These are phyloP conservation scores for Panagrolaimus sp. DNA, from an alignment of 1,140 invertebrate species.

Conservation along the genomic window DNA sequence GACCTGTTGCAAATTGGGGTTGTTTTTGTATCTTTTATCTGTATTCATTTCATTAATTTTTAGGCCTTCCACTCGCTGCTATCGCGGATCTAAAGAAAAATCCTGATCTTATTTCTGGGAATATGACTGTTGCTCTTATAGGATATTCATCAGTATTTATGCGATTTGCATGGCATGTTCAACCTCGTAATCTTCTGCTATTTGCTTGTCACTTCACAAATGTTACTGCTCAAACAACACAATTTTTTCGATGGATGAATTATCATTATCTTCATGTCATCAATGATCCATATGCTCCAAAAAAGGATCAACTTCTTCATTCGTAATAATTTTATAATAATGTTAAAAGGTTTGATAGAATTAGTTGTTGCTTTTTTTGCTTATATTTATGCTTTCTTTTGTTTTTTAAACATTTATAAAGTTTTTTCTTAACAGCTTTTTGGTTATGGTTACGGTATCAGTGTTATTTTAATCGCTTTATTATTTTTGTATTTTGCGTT, in stretches of 20 bases:
- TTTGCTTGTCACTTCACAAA: slow-evolving; percentile 95
- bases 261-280: slow-evolving; percentile 52
- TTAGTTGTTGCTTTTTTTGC: no score
- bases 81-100: slow-evolving; percentile 85
- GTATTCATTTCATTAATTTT: slow-evolving; percentile 67
- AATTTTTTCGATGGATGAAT: slow-evolving; percentile 49
- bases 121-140: slow-evolving; percentile 74
- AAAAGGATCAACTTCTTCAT: background rate
- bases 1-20: slow-evolving; percentile 66
- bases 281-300: slow-evolving; percentile 49
- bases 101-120: slow-evolving; percentile 88
- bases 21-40: slow-evolving; percentile 18
- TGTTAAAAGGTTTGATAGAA: no score
- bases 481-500: no score
- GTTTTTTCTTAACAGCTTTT: no score
- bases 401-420: no score
- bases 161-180: slow-evolving; percentile 68
- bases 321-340: background rate
- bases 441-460: no score
- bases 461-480: no score
- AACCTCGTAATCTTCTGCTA: slow-evolving; percentile 85
- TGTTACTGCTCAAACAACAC: slow-evolving; percentile 79
- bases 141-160: background rate
- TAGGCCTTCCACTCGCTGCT: slow-evolving; percentile 93
- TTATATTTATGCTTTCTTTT: no score